Evolutionary conservation across 92 coral and sea anemone species (phyloP).

Genomic region (Heteractis magnifica): DNA sequence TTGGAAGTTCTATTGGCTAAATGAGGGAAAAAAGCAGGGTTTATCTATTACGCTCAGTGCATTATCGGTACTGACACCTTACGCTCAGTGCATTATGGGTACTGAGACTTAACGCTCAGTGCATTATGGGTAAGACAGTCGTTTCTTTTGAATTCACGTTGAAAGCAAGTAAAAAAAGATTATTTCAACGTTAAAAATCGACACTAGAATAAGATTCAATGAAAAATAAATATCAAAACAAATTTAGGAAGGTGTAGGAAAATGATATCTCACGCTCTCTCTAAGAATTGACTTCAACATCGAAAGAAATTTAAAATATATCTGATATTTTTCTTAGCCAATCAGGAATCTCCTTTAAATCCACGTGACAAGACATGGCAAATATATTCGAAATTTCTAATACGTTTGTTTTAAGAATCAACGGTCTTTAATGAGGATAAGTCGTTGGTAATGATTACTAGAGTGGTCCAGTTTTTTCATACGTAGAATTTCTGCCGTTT

Average conservation of each 20-base stretch:
- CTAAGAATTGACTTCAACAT: background rate
- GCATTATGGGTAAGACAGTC: constrained; percentile 26
- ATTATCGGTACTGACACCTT: constrained; percentile 18
- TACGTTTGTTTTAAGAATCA: background rate
- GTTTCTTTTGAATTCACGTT: constrained; percentile 1
- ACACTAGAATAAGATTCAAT: constrained; percentile 1
- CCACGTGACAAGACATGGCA: background rate
- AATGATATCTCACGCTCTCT: background rate
- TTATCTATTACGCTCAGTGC: constrained; percentile 10
- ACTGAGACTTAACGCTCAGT: constrained; percentile 12
- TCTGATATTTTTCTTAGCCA: background rate
- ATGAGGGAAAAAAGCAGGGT: background rate
- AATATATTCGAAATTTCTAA: constrained; percentile 7
- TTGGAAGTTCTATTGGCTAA: constrained; percentile 17
- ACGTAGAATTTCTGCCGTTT: constrained; percentile 6
- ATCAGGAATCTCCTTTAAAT: background rate
- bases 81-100: constrained; percentile 10
- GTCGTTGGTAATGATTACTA: background rate
- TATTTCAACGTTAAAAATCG: background rate
- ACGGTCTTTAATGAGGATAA: background rate
- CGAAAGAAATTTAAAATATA: constrained; percentile 2
- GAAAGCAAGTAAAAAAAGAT: constrained; percentile 1
- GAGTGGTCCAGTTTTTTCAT: background rate
- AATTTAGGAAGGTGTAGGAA: constrained; percentile 12
- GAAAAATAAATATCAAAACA: constrained; percentile 7